Percentiles rank a stretch among this genome's conserved stretches.
Evolutionary conservation across 2,888 invertebrate genomes (phyloP).

Genomic region (Halictus ligatus): DNA sequence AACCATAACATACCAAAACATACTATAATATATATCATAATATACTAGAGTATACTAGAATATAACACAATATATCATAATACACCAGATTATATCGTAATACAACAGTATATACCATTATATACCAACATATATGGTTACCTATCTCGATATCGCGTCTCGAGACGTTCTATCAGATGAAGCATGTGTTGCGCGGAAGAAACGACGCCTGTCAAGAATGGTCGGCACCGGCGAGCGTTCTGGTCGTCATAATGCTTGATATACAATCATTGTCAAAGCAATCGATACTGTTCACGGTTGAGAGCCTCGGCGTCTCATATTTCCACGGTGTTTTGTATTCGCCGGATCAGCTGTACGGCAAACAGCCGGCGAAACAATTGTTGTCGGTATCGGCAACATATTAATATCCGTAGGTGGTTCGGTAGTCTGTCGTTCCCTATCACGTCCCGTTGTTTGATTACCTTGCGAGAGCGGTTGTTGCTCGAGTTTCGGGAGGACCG

Average conservation of each 20-base stretch:
- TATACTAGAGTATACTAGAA: too few species aligned
- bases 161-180: background rate
- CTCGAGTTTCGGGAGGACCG: slow-evolving; percentile 22
- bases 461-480: slow-evolving; percentile 26
- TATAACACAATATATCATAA: too few species aligned
- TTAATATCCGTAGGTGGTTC: background rate
- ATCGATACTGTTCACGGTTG: background rate
- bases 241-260: background rate
- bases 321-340: background rate
- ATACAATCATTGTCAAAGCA: background rate
- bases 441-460: slow-evolving; percentile 41
- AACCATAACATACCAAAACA: too few species aligned
- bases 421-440: background rate
- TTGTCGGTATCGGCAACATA: background rate
- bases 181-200: background rate
- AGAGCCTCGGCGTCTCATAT: background rate
- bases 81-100: too few species aligned
- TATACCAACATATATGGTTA: too few species aligned
- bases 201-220: background rate
- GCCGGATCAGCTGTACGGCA: background rate
- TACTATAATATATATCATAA: too few species aligned
- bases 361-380: background rate
- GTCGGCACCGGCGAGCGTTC: background rate
- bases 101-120: too few species aligned
- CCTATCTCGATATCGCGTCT: background rate